These are phyloP conservation scores for Tenualosa thibaudeaui DNA, from an alignment of 2,797 vertebrate species.

Conservation along the genomic window DNA sequence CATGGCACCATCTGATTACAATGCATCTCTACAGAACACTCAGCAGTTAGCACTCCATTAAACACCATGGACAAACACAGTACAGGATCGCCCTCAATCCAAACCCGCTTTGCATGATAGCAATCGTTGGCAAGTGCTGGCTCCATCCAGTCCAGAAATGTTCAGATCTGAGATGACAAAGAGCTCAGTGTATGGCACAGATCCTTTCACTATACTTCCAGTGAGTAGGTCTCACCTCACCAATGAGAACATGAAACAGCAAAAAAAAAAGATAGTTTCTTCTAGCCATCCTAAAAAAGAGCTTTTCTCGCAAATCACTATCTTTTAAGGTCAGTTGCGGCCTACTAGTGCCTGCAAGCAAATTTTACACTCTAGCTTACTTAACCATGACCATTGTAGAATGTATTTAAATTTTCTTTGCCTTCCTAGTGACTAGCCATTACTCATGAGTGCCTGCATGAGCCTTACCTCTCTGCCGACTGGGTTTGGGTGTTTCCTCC, in stretches of 20 bases:
- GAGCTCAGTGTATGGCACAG: background rate
- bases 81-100: background rate
- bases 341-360: no score
- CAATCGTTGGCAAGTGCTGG: background rate
- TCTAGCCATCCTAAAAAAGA: no score
- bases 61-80: background rate
- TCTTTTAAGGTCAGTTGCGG: no score
- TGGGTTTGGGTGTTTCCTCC: background rate
- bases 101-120: conserved; percentile 11
- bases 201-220: background rate
- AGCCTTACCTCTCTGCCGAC: background rate
- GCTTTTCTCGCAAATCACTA: no score
- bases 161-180: background rate
- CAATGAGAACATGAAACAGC: background rate
- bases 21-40: background rate
- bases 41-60: background rate
- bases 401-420: no score
- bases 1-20: background rate
- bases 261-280: background rate
- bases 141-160: conserved; percentile 12
- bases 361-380: no score
- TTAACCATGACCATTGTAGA: no score
- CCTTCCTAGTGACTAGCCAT: background rate
- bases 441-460: background rate
- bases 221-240: background rate